Base-by-base conservation (phyloP, 2,113 vertebrate species). In the Mungos mungo region DNA sequence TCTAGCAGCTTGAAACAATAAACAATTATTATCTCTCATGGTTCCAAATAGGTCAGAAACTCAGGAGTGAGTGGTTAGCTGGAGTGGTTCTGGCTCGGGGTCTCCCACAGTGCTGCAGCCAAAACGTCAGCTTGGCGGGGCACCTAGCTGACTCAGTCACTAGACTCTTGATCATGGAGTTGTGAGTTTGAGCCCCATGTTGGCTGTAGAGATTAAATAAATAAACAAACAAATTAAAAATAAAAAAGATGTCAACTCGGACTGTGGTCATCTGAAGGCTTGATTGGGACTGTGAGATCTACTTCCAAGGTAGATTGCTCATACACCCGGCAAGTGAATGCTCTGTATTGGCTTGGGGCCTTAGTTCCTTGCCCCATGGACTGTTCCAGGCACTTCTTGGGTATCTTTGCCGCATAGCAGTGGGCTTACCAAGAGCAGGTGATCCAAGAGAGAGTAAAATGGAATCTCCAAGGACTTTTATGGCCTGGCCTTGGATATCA, bases 1-100 rank as follows among this genome's bases (percentile, higher is more conserved):
- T 80, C 52, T 81, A 94, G 66, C 80, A 72, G n/a, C 66, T 92
- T 94, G 88, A 89, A 85, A 52, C 84, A 89, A n/a, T 80, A 35
- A 92, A 72, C 71, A 96, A 41, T 92, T 76, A 92, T 87, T 74
- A 80, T 60, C 54, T 74, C 65, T 76, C 23, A 89, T 0, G 1
- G 54, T 85, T 92, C 79, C 71, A 60, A 35, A 50, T 71, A 27
- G 74, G 66, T 82, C 63, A 35, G 74, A 45, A 87, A 90, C 82
- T 47, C 21, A 93, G 41, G 25, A 93, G 33, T 72, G 50, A 79
- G 25, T 63, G 66, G 21, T 54, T 76, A 74, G 33, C 23, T 10
- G 47, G 63, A 18, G 16, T 83, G 7, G 38, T 83, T 88, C 33
- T 52, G n/a, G 68, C 66, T 50, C 74, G 16, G 60, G 15, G 16